A percentile compares a stretch with the other conserved stretches of the same genome.
These are phyloP conservation scores for Synanceia verrucosa DNA, from an alignment of 2,797 vertebrate genomes.

Conservation along the genomic window DNA sequence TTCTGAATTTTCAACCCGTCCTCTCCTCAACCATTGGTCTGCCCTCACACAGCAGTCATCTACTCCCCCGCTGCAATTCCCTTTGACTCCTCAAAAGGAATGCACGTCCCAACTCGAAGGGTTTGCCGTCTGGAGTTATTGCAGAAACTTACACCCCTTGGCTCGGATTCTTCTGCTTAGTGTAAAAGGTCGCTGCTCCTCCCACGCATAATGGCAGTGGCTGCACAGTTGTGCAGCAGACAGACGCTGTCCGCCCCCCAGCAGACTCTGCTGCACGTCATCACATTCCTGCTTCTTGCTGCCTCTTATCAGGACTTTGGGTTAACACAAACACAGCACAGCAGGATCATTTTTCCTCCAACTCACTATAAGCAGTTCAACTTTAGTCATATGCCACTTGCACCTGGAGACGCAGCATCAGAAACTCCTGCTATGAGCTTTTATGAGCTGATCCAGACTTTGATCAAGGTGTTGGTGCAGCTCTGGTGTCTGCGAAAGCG, in stretches of 20 bases:
- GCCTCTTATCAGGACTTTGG: conserved; percentile 59
- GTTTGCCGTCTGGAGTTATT: conserved; percentile 47
- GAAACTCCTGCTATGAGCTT: not conserved
- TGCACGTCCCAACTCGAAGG: conserved; percentile 35
- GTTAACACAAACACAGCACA: conserved; percentile 51
- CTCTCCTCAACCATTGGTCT: not conserved
- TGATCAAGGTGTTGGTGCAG: conserved; percentile 45
- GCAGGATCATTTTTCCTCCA: conserved; percentile 19
- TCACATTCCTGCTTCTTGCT: conserved; percentile 73
- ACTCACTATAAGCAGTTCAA: not conserved
- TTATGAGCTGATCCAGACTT: conserved; percentile 16
- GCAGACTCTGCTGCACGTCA: conserved; percentile 51
- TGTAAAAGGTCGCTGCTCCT: conserved; percentile 64
- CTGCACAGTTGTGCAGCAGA: conserved; percentile 17
- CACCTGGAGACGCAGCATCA: conserved; percentile 7
- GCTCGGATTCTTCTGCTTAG: conserved; percentile 52
- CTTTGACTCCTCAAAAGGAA: conserved; percentile 48
- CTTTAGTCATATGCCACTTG: conserved; percentile 4
- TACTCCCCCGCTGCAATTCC: conserved; percentile 34
- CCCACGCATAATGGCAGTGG: conserved; percentile 44
- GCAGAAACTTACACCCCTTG: conserved; percentile 55
- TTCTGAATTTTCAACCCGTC: not conserved
- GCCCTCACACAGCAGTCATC: conserved; percentile 18
- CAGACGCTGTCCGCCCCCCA: conserved; percentile 34
- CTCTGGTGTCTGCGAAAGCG: conserved; percentile 4